Percentiles rank a stretch among this genome's conserved stretches.
Conservation (phyloP, 2,888 invertebrate species). For the Arctia plantaginis region DNA sequence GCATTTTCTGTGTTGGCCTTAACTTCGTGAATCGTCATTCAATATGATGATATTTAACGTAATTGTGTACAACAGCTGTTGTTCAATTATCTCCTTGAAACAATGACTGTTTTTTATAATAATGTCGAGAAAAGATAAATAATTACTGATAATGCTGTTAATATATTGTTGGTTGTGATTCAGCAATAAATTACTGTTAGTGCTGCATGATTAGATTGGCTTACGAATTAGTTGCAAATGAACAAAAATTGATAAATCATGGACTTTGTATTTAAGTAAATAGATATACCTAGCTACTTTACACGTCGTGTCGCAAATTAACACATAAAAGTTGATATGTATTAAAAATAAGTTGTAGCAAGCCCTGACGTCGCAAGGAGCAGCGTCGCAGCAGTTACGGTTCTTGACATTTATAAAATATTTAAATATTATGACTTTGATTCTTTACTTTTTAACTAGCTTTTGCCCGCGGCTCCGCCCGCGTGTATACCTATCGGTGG, state of each 20-base stretch:
- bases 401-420: no score
- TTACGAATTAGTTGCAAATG: background rate
- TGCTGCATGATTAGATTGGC: background rate
- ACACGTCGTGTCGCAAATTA: background rate
- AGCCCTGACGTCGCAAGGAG: background rate
- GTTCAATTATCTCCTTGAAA: background rate
- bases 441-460: no score
- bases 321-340: background rate
- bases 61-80: background rate
- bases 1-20: background rate
- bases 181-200: slow-evolving; percentile 42
- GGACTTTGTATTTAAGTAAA: background rate
- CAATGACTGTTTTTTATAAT: slow-evolving; percentile 22
- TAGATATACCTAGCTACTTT: background rate
- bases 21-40: background rate
- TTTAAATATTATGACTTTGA: no score
- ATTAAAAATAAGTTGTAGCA: background rate
- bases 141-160: slow-evolving; percentile 21
- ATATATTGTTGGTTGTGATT: slow-evolving; percentile 46
- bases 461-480: no score
- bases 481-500: no score
- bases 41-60: background rate
- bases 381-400: no score
- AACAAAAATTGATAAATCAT: background rate
- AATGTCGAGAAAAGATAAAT: slow-evolving; percentile 20